Conservation (phyloP, 2,888 invertebrate genomes). For the Oxytorus armatus region DNA sequence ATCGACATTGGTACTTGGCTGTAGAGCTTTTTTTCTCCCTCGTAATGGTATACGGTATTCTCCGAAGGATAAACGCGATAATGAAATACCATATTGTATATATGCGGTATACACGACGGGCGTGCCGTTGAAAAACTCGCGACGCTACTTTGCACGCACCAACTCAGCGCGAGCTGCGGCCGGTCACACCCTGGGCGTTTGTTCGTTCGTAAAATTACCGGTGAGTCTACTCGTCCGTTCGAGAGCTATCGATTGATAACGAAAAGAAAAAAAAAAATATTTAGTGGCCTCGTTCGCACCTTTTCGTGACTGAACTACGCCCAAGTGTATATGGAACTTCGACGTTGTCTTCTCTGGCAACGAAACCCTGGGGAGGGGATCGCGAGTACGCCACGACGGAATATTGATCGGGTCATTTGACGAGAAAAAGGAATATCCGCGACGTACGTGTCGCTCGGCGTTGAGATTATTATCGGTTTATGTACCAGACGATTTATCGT, state of each 20-base stretch:
- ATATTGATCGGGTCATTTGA: slow-evolving; percentile 34
- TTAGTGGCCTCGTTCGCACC: slow-evolving; percentile 64
- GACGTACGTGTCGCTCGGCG: too few relatives aligned
- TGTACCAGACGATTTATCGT: too few relatives aligned
- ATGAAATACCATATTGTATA: slow-evolving; percentile 39
- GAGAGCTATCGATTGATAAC: slow-evolving; percentile 69
- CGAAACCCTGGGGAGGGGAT: background rate
- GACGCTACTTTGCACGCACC: slow-evolving; percentile 25
- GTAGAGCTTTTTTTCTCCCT: background rate
- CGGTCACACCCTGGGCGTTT: slow-evolving; percentile 67
- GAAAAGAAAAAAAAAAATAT: slow-evolving; percentile 26
- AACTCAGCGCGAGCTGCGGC: slow-evolving; percentile 6
- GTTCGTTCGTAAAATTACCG: slow-evolving; percentile 62
- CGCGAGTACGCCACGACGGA: background rate
- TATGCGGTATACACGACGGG: too few relatives aligned
- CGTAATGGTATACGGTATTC: background rate
- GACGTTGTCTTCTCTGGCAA: slow-evolving; percentile 1
- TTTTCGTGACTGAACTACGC: slow-evolving; percentile 57
- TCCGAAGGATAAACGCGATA: slow-evolving; percentile 12
- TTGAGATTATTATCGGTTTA: too few relatives aligned
- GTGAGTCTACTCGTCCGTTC: slow-evolving; percentile 50
- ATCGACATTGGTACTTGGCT: too few relatives aligned
- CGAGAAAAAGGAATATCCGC: too few relatives aligned
- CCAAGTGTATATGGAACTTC: background rate
- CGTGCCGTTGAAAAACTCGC: slow-evolving; percentile 49